Conservation (phyloP, 37 sponge, comb jelly and placozoan genomes). For the Cladorhizidae sp. region DNA sequence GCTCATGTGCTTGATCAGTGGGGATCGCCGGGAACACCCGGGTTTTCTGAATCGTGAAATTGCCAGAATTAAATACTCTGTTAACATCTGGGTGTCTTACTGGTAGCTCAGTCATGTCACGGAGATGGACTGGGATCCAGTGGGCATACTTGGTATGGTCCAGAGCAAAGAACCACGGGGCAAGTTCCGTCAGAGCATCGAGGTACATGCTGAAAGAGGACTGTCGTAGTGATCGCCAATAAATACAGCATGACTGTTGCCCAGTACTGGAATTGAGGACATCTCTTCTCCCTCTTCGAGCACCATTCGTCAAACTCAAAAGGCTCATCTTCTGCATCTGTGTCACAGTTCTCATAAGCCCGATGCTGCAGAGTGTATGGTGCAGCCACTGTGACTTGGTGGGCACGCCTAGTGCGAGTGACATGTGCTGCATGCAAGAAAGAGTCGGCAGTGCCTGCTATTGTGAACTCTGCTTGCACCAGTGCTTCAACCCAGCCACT, state of each 20-base stretch:
- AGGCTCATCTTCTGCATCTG: neutral
- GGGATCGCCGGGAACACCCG: conserved; percentile 36
- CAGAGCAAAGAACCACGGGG: conserved; percentile 26
- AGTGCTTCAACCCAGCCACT: conserved; percentile 44
- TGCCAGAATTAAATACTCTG: neutral
- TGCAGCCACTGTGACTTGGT: neutral
- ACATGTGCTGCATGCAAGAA: too few species aligned
- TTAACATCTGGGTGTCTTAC: neutral
- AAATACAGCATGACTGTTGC: conserved; percentile 8
- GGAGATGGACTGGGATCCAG: conserved; percentile 13
- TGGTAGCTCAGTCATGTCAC: conserved; percentile 23
- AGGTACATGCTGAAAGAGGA: conserved; percentile 15
- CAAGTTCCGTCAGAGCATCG: conserved; percentile 15
- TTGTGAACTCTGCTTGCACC: too few species aligned
- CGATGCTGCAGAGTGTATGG: too few species aligned
- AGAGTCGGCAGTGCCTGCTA: too few species aligned
- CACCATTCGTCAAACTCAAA: conserved; percentile 37
- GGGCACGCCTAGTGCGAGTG: conserved; percentile 25
- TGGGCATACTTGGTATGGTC: too few species aligned
- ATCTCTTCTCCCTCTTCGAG: conserved; percentile 3
- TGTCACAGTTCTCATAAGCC: neutral
- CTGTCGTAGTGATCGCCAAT: conserved; percentile 8
- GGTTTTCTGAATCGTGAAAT: conserved; percentile 23
- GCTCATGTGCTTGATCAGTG: conserved; percentile 27
- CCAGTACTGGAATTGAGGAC: conserved; percentile 37